These are phyloP conservation scores for Pipa parva DNA, from an alignment of 2,113 vertebrate genomes.

Conservation along the genomic window DNA sequence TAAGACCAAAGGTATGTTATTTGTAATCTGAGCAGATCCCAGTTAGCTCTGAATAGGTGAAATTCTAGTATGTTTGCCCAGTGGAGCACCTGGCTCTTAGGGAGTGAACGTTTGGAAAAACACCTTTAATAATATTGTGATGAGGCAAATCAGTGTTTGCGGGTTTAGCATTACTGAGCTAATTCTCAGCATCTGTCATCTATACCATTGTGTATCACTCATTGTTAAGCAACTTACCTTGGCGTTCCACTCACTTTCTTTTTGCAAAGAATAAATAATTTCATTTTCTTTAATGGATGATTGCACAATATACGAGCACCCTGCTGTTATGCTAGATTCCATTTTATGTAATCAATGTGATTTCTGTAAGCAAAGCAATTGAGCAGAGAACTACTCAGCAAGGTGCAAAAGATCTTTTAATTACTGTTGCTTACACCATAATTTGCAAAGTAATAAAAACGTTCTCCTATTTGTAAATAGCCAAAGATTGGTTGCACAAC, in stretches of 20 bases:
- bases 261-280: constrained; percentile 1
- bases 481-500: too few species aligned
- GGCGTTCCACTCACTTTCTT: constrained; percentile 8
- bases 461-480: too few species aligned
- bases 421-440: too few species aligned
- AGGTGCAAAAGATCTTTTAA: too few species aligned
- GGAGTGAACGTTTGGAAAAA: constrained; percentile 30
- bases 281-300: too few species aligned
- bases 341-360: too few species aligned
- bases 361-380: too few species aligned
- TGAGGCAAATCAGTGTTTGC: constrained; percentile 32
- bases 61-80: constrained; percentile 39
- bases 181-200: constrained; percentile 39
- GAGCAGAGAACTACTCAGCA: too few species aligned
- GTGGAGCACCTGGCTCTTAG: constrained; percentile 39
- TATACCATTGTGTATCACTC: constrained; percentile 34
- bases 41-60: constrained; percentile 29
- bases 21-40: constrained; percentile 32
- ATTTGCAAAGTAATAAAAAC: too few species aligned
- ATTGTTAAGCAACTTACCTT: constrained; percentile 32
- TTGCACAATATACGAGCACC: not conserved
- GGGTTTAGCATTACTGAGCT: constrained; percentile 34
- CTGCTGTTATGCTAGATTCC: too few species aligned
- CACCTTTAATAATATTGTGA: constrained; percentile 38
- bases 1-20: constrained; percentile 35